Percentiles rank a stretch among this genome's conserved stretches.
Evolutionary conservation across 2,888 invertebrate genomes (phyloP).

Genomic region (Himalopsyche tibetana): DNA sequence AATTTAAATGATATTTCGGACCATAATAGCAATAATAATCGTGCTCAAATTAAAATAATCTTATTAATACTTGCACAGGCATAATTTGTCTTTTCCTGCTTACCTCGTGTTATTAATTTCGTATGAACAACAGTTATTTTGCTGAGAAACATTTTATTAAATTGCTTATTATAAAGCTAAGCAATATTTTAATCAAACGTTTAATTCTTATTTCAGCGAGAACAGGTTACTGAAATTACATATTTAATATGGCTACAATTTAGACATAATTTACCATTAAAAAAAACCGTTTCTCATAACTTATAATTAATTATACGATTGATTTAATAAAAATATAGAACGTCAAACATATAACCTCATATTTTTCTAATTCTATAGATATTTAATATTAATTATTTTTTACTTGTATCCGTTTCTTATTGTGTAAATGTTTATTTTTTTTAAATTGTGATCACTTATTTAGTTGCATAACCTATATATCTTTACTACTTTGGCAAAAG

Average conservation of each 20-base stretch:
- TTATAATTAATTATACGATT: not conserved
- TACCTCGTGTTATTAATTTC: constrained; percentile 26
- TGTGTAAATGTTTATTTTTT: no score
- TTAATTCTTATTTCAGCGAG: constrained; percentile 8
- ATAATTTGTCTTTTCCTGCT: constrained; percentile 30
- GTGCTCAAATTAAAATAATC: constrained; percentile 21
- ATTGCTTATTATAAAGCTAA: constrained; percentile 17
- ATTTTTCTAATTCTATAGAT: no score
- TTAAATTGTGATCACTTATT: no score
- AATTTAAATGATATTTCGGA: constrained; percentile 12
- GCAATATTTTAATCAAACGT: constrained; percentile 19
- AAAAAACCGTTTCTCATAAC: not conserved
- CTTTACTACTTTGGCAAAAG: no score
- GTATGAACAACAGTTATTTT: constrained; percentile 20
- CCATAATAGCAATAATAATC: constrained; percentile 9
- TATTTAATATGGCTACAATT: not conserved
- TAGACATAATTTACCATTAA: not conserved
- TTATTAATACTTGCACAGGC: not conserved
- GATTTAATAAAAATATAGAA: not conserved
- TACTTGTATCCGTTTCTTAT: no score
- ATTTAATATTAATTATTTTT: no score
- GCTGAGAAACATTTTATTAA: constrained; percentile 14
- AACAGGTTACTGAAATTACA: constrained; percentile 19
- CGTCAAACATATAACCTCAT: no score
- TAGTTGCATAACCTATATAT: no score